These are phyloP conservation scores for Paelopatides confundens DNA, from an alignment of 53 echinoderm and acorn worm species.

Conservation along the genomic window DNA sequence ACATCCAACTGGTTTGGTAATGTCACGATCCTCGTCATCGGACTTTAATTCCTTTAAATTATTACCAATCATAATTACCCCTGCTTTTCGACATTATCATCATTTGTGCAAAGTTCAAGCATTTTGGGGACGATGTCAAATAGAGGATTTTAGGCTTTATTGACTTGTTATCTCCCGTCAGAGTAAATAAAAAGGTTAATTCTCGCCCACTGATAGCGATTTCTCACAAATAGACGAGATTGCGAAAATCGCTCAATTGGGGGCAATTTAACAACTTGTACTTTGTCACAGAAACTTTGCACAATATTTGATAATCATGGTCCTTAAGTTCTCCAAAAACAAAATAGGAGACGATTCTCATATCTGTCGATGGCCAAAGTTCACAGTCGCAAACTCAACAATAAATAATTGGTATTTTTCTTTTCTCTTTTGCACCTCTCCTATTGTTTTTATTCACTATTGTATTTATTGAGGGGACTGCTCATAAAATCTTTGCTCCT, in stretches of 20 bases:
- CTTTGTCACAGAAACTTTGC: conserved; percentile 27
- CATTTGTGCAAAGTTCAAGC: conserved; percentile 47
- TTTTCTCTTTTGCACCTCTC: too few relatives aligned
- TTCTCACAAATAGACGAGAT: conserved; percentile 18
- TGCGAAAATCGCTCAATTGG: background rate
- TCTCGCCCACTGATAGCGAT: background rate
- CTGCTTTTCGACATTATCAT: conserved; percentile 33
- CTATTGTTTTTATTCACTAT: too few relatives aligned
- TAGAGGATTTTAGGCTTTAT: conserved; percentile 22
- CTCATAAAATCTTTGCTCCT: too few relatives aligned
- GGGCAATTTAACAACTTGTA: conserved; percentile 27
- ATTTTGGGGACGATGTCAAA: conserved; percentile 31
- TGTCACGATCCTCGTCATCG: too few relatives aligned
- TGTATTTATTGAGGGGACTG: too few relatives aligned
- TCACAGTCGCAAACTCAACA: too few relatives aligned
- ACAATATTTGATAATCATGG: conserved; percentile 35
- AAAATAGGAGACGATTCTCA: too few relatives aligned
- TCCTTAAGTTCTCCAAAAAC: background rate
- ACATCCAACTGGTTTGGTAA: too few relatives aligned
- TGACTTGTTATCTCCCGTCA: conserved; percentile 33
- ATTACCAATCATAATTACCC: too few relatives aligned
- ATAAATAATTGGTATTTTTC: too few relatives aligned
- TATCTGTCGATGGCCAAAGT: too few relatives aligned
- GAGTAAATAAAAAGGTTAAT: background rate
- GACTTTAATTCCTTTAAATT: too few relatives aligned